phyloP scores from a whole-genome alignment of 1,140 invertebrate genomes.

The Drosophila bifasciata region DNA sequence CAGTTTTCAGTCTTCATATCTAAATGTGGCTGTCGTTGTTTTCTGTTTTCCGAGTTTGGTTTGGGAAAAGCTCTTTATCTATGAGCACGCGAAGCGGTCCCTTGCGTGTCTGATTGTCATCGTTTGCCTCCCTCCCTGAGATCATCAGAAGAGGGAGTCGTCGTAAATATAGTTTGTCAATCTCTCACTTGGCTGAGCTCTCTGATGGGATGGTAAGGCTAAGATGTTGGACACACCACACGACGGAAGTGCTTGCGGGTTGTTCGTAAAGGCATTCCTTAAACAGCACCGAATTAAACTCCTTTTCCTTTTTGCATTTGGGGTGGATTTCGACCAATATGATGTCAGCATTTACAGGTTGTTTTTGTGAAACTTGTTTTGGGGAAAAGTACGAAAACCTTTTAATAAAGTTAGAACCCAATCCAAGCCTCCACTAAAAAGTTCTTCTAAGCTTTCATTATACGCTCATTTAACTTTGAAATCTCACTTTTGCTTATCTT shows the following conservation, averaged over 20 bases:
- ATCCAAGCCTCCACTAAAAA: neutral
- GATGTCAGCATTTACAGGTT: conserved; percentile 25
- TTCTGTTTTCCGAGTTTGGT: conserved; percentile 6
- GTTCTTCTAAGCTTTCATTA: neutral
- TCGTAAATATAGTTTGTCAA: conserved; percentile 54
- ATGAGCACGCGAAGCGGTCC: conserved; percentile 28
- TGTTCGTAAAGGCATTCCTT: conserved; percentile 23
- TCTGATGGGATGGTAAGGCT: conserved; percentile 39
- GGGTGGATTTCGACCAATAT: conserved; percentile 19
- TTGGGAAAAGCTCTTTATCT: conserved; percentile 36
- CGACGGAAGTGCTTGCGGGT: neutral
- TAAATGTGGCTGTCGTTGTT: conserved; percentile 23
- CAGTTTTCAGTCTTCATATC: conserved; percentile 39
- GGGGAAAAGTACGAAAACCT: too few species aligned
- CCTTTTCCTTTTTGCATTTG: conserved; percentile 9
- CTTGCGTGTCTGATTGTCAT: conserved; percentile 59
- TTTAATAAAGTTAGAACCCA: too few species aligned
- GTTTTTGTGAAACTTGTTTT: neutral
- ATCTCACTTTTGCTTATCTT: neutral
- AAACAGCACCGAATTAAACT: neutral
- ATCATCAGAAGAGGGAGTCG: conserved; percentile 40
- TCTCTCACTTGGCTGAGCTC: conserved; percentile 45
- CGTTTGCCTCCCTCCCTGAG: conserved; percentile 36
- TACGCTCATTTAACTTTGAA: neutral
- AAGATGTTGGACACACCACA: conserved; percentile 9